Evolutionary conservation across 2,888 invertebrate species (phyloP), one percentile per base, ranked within the genome.

Genomic region (Amblyjoppa proteus): DNA sequence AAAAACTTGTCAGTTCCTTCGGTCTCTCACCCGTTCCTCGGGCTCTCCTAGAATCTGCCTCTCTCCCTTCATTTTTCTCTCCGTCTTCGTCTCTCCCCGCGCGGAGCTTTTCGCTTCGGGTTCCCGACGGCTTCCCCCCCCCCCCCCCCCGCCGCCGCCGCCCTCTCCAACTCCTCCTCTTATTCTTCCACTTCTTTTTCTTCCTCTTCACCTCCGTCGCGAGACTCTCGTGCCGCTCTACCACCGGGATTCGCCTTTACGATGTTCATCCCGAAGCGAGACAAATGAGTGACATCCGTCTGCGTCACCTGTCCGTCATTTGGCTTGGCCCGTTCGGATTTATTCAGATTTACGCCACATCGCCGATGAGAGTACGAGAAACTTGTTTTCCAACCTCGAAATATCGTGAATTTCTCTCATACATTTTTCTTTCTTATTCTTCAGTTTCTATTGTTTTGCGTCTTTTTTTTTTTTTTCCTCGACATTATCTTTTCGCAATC

Each of bases 211-310:
- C 73, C 77, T 81, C 74, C 76, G 41, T 76, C 68, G 38, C 71
- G 77, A 45, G 45, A 31, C 51, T 70, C 69, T 80, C 87, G 49
- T 84, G 85, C 84, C 88, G 53, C 79, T 88, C 84, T 87, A 73
- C 84, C 87, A 56, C 51, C 70, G 74, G 61, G 75, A 81, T 81
- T 87, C 86, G 76, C 66, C 88, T 84, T 87, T 87, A 89, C 90
- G 89, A 89, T 89, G 90, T 88, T 91, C 91, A 90, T 91, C 92
- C 92, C 93, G 93, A 93, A 93, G 88, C 93, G 93, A 94, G 93
- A 94, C 93, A 93, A 94, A 93, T 93, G 93, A 93, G 92, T 92
- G 92, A 93, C 93, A 94, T 94, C 92, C 93, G 93, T 94, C 93
- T 93, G 92, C 92, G 94, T 94, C 94, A 94, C 92, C 93, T 93